Base-by-base conservation (phyloP, 2,113 vertebrate genomes). In the Neolamprologus sp. region DNA sequence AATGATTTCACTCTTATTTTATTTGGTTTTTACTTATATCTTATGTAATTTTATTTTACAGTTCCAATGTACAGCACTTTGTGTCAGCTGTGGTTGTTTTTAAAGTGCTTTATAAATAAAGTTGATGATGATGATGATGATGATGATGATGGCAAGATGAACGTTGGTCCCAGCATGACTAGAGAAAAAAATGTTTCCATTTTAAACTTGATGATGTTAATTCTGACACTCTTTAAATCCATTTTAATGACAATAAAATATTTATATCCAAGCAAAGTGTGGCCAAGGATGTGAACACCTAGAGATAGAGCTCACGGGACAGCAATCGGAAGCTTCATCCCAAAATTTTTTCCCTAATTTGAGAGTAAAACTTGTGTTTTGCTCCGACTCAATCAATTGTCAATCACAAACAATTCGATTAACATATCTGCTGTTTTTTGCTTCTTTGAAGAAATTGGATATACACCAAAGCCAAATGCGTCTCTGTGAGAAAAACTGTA, bases 361-460 rank as follows among this genome's bases (percentile, higher is more conserved):
- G 11, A 40, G 19, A 68, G 63, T 0, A 1, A 68, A 68, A 68
- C 35, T 9, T 80, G 31, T 21, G 19, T 35, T 81, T 82, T 6
- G 10, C n/a, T 31, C 16, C 3, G 2, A 49, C 42, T 78, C 42
- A 31, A 31, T 7, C 31, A 31, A 31, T 65, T 83, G 31, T 79
- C 81, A 63, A 9, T 81, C 63, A 68, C 83, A 81, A 78, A 23
- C 31, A 83, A 23, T 28, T 83, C 0, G 7, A 83, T 28, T 84
- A 23, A 83, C 45, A 88, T 51, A 81, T 82, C 85, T 79, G 4
- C 82, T 87, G 54, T 37, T 85, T 7, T 21, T 40, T 5, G 3
- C 42, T 28, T 49, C 51, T 88, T 55, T 37, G 47, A 65, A 68
- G 21, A 60, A 60, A 79, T 33, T 23, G 23, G 5, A 58, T 57